Conservation (phyloP, 37 sponge, comb jelly and placozoan species). For the Diacarnus erythraeanus region DNA sequence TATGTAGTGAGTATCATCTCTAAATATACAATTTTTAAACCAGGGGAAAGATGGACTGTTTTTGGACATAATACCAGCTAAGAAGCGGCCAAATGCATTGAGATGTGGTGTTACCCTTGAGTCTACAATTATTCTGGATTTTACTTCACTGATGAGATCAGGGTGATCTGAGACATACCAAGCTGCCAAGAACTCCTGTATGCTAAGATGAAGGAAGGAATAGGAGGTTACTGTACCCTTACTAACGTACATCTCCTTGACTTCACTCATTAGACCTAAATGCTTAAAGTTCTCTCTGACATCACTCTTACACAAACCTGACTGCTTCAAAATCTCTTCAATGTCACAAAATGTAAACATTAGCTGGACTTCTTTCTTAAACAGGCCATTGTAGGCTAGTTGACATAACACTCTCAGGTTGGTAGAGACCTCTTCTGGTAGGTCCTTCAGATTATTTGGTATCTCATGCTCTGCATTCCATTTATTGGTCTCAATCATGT, state of each 20-base stretch:
- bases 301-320: no score
- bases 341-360: no score
- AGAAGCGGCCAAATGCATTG: no score
- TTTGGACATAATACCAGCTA: no score
- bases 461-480: not conserved
- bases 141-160: no score
- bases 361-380: not conserved
- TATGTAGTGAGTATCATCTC: no score
- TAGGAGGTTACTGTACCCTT: not conserved
- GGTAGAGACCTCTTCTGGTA: not conserved
- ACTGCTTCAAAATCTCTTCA: no score
- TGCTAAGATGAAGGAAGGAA: conserved; percentile 10
- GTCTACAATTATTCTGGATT: no score
- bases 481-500: not conserved
- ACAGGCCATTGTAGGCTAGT: not conserved
- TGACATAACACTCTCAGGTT: not conserved
- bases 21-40: no score
- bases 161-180: not conserved
- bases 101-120: no score
- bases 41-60: no score
- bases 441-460: not conserved
- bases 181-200: conserved; percentile 16
- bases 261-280: conserved; percentile 14
- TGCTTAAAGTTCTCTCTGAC: not conserved
- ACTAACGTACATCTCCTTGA: conserved; percentile 1